These are phyloP conservation scores for Threskiornis aethiopicus DNA, from an alignment of 2,797 vertebrate genomes.

Conservation along the genomic window DNA sequence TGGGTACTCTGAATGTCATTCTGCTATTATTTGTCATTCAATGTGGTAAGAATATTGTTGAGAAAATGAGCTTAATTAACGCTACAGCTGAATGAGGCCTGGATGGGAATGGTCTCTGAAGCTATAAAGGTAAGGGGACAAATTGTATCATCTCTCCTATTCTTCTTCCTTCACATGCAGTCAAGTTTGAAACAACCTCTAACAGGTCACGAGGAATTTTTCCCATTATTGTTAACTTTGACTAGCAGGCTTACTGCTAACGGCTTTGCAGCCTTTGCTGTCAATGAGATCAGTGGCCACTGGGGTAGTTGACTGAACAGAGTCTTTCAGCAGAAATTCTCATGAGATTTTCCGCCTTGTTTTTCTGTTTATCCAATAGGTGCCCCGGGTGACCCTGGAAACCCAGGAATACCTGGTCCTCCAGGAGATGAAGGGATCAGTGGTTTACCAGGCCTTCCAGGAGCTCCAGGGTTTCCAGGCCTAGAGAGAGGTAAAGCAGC, in stretches of 20 bases:
- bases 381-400: conserved; percentile 80
- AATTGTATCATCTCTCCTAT: background rate
- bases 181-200: background rate
- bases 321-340: background rate
- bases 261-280: background rate
- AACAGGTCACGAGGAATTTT: background rate
- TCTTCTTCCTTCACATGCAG: background rate
- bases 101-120: background rate
- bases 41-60: background rate
- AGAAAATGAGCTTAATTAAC: background rate
- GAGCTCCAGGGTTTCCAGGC: conserved; percentile 65
- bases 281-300: background rate
- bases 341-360: background rate
- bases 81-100: background rate
- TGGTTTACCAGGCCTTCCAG: conserved; percentile 71
- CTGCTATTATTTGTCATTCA: background rate
- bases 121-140: background rate
- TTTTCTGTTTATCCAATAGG: conserved; percentile 71
- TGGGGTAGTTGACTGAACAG: background rate
- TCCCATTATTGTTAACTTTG: background rate
- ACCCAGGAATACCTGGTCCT: conserved; percentile 75
- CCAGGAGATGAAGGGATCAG: conserved; percentile 72
- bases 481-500: conserved; percentile 64
- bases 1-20: background rate
- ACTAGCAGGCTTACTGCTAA: background rate